Conservation (phyloP, 92 coral and sea anemone genomes). For the Nematostella vectensis region DNA sequence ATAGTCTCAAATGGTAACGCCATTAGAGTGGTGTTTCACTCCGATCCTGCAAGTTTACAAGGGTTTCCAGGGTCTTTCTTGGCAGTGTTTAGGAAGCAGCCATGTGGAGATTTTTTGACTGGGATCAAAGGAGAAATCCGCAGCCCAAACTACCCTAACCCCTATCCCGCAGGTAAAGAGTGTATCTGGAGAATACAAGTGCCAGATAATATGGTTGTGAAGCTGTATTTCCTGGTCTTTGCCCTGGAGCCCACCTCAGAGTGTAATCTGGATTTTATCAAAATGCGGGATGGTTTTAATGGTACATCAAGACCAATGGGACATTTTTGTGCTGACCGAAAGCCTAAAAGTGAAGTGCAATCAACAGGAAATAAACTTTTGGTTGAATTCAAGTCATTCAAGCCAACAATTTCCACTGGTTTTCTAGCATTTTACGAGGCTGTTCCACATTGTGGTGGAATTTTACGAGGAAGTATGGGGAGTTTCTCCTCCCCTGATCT, state of each 20-base stretch:
- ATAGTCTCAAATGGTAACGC: constrained; percentile 29
- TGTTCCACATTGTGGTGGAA: constrained; percentile 59
- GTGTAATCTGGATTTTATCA: constrained; percentile 54
- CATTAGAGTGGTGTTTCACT: constrained; percentile 40
- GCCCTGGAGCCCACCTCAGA: constrained; percentile 37
- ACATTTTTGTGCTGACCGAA: constrained; percentile 51
- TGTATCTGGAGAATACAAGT: constrained; percentile 66
- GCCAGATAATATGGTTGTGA: constrained; percentile 48
- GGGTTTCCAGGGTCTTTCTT: constrained; percentile 24
- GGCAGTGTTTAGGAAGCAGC: constrained; percentile 37
- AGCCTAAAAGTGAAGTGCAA: constrained; percentile 33
- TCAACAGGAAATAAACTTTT: constrained; percentile 56
- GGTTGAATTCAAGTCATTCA: constrained; percentile 47
- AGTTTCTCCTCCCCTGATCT: constrained; percentile 69
- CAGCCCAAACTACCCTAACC: constrained; percentile 54
- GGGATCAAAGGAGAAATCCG: constrained; percentile 17
- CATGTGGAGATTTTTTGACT: constrained; percentile 47
- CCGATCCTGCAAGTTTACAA: constrained; percentile 19
- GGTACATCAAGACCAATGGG: constrained; percentile 35
- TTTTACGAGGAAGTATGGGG: constrained; percentile 34
- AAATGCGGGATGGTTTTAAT: constrained; percentile 61
- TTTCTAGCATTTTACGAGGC: constrained; percentile 49
- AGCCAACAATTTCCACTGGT: constrained; percentile 24
- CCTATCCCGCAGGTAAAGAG: constrained; percentile 47
- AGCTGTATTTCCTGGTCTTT: constrained; percentile 35